phyloP scores from a whole-genome alignment of 2,888 invertebrate genomes.

The Leptarthrus brevirostris region DNA sequence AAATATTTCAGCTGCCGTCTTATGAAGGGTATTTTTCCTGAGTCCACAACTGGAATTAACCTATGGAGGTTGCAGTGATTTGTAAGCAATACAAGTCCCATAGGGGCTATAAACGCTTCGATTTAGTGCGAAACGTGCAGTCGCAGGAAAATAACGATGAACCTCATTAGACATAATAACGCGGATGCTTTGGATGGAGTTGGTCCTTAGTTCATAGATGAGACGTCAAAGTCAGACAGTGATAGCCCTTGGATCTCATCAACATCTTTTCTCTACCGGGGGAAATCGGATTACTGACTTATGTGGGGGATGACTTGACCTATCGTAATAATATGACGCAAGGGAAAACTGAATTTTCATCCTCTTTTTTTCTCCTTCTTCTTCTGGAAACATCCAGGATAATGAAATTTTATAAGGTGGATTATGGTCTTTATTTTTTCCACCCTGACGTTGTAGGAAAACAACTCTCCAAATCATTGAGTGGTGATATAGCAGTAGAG shows the following conservation, averaged over 20 bases:
- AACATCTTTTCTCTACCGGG: neutral
- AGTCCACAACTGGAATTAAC: neutral
- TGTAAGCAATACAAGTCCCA: conserved; percentile 33
- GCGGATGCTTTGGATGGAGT: conserved; percentile 13
- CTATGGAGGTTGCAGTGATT: conserved; percentile 29
- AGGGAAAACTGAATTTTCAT: conserved; percentile 13
- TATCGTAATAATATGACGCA: conserved; percentile 40
- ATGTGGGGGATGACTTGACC: conserved; percentile 41
- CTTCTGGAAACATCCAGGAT: conserved; percentile 1
- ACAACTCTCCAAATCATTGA: too few relatives aligned
- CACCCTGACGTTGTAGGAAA: neutral
- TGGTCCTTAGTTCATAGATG: neutral
- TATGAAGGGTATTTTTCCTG: neutral
- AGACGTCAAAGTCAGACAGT: too few relatives aligned
- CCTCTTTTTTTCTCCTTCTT: conserved; percentile 25
- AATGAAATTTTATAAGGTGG: conserved; percentile 43
- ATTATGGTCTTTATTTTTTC: conserved; percentile 14
- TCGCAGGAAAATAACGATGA: conserved; percentile 46
- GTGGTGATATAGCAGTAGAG: too few relatives aligned
- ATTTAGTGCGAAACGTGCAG: conserved; percentile 42
- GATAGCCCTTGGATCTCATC: neutral
- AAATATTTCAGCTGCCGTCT: conserved; percentile 40
- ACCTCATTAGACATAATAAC: conserved; percentile 45
- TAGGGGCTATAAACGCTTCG: conserved; percentile 40
- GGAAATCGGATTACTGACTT: conserved; percentile 42